These are phyloP conservation scores for Phortica magna DNA, from an alignment of 2,888 invertebrate species.

Conservation along the genomic window DNA sequence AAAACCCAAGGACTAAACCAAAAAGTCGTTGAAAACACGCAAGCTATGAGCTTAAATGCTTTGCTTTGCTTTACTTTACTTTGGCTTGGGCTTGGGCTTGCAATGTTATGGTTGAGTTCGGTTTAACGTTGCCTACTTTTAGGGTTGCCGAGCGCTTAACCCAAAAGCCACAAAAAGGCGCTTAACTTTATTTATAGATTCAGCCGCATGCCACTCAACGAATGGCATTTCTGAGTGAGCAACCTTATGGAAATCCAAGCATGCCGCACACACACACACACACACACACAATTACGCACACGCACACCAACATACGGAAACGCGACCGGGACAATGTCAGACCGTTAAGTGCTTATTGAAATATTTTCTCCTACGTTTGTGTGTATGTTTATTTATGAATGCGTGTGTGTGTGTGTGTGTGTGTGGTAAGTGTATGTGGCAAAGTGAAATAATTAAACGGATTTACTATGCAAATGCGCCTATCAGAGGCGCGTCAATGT, in stretches of 20 bases:
- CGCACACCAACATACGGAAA: background rate
- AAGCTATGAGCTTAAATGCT: conserved; percentile 21
- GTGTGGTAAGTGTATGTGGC: conserved; percentile 14
- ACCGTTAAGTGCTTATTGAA: conserved; percentile 34
- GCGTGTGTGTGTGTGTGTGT: background rate
- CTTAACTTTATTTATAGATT: conserved; percentile 64
- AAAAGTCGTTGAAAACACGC: conserved; percentile 29
- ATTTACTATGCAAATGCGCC: conserved; percentile 22
- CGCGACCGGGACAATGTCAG: conserved; percentile 32
- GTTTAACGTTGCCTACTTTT: conserved; percentile 29
- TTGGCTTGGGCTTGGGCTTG: conserved; percentile 7
- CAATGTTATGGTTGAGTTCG: background rate
- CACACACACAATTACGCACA: background rate
- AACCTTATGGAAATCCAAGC: background rate
- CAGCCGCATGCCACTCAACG: conserved; percentile 2
- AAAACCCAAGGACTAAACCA: background rate
- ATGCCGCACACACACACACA: background rate
- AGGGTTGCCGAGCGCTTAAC: conserved; percentile 52
- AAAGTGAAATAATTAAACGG: conserved; percentile 24
- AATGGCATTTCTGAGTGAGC: conserved; percentile 6
- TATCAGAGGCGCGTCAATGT: conserved; percentile 11
- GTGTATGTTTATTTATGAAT: too few species aligned
- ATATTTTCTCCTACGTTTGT: background rate
- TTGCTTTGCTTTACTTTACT: conserved; percentile 6
- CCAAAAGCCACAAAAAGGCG: conserved; percentile 58